Base-by-base conservation (phyloP, 30 jellyfish, hydroid and myxozoan species). In the Pelagia noctiluca region DNA sequence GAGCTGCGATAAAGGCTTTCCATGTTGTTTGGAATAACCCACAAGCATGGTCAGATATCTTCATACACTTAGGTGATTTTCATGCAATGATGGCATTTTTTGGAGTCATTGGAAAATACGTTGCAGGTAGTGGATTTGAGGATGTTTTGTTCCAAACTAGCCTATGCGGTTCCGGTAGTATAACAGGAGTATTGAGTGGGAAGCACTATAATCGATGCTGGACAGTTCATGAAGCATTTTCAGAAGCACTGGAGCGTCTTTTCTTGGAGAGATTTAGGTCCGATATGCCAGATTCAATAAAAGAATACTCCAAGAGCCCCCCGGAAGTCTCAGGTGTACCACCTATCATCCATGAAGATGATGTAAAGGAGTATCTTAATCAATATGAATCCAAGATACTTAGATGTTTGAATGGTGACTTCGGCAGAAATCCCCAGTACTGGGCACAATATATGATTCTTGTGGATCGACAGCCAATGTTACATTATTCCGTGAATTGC, bases 21-120 rank as follows among this genome's bases (percentile, higher is more conserved):
- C 72, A 60, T 60, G 72, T 60, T 4, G 22, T 60, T 22, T 60
- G 8, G 72, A 60, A 60, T n/a, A 60, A 60, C 22, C 72, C 72
- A 60, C 34, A 5, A 24, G 8, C 30, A 8, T 60, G 30, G 30
- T 26, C 34, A 57, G 84, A 80, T 19, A 47, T 82, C 79, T 19
- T 82, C 35, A 28, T 82, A 23, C 79, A 82, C 19, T 29, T 67
- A 1, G 92, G 85, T 4, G 92, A 69, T 24, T 82, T 82, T 35
- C 88, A 34, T 48, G 84, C 83, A 8, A 71, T 72, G 89, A 63
- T 84, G 83, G 89, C 26, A 18, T 62, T 84, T 34, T 82, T 82
- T 35, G 67, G 76, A 26, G 29, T 50, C 18, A 82, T 68, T 52
- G 86, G 85, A 24, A 49, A 18, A 5, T n/a, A 53, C 18, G 79